Conservation (phyloP, 1,140 invertebrate species). For the Zaprionus ornatus region DNA sequence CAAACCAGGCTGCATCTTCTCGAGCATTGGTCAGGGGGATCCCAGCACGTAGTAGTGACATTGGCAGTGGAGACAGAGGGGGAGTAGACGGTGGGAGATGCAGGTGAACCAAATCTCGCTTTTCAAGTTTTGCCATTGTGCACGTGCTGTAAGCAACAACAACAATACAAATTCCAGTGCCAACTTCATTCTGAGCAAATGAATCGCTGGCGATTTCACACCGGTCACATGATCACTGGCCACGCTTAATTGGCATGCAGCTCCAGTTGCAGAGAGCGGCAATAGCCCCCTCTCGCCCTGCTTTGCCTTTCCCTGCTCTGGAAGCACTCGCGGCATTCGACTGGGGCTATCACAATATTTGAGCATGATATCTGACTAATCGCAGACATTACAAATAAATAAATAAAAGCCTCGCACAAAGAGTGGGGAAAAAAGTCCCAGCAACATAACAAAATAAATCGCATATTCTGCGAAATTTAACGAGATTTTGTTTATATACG, state of each 20-base stretch:
- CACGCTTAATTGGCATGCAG: neutral
- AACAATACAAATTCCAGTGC: constrained; percentile 12
- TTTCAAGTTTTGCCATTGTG: constrained; percentile 16
- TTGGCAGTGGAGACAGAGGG: neutral
- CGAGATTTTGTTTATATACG: neutral
- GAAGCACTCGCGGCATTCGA: neutral
- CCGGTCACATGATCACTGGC: constrained; percentile 27
- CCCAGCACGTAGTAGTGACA: neutral
- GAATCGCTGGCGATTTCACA: constrained; percentile 31
- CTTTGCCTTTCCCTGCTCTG: neutral
- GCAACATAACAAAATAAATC: neutral
- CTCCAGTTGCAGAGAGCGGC: neutral
- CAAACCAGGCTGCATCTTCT: neutral
- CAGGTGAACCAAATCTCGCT: constrained; percentile 2
- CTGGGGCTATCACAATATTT: neutral
- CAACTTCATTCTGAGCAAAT: constrained; percentile 6
- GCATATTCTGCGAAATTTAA: neutral
- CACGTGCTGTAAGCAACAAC: constrained; percentile 23
- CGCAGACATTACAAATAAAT: constrained; percentile 2
- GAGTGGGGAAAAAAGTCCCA: neutral
- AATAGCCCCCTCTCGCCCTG: neutral
- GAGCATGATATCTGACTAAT: constrained; percentile 9
- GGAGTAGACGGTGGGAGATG: neutral
- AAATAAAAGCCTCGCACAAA: neutral
- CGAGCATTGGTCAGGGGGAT: neutral